Evolutionary conservation across 92 coral and sea anemone genomes (phyloP).

Genomic region (Zoanthus sansibaricus): DNA sequence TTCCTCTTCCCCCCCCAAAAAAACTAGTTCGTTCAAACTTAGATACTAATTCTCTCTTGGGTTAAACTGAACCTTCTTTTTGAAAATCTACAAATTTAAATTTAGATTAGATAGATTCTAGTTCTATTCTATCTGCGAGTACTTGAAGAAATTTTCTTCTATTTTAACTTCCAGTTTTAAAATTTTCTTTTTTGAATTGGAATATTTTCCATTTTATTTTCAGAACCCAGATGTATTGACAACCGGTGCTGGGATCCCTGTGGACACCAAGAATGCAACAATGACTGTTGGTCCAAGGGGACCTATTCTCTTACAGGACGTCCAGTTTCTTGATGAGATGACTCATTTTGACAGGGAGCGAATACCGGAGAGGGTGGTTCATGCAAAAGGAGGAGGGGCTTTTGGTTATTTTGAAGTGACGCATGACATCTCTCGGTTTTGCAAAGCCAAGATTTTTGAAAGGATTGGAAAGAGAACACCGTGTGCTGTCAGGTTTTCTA

Average conservation of each 20-base stretch:
- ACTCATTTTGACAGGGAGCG: conserved; percentile 98
- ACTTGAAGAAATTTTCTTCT: no score
- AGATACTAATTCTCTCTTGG: no score
- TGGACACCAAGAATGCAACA: conserved; percentile 89
- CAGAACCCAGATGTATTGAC: conserved; percentile 75
- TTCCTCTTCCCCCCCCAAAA: no score
- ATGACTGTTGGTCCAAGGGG: conserved; percentile 98
- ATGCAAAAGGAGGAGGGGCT: conserved; percentile 99
- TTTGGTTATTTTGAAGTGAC: conserved; percentile 99
- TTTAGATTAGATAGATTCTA: no score
- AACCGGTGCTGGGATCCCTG: conserved; percentile 86
- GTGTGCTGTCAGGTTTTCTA: conserved; percentile 89
- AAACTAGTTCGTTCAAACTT: no score
- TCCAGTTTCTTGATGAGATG: conserved; percentile 94
- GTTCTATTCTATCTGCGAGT: no score
- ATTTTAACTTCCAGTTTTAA: not conserved
- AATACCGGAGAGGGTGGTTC: conserved; percentile 99
- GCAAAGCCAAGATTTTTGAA: conserved; percentile 93
- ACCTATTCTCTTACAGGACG: conserved; percentile 92
- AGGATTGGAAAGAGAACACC: conserved; percentile 93
- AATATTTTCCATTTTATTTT: not conserved
- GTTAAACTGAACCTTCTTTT: no score
- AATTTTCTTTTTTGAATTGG: not conserved
- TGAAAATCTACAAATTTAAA: no score
- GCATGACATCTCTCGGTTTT: conserved; percentile 91